Base-by-base conservation (phyloP, 2,113 vertebrate genomes). In the Verasper variegatus region DNA sequence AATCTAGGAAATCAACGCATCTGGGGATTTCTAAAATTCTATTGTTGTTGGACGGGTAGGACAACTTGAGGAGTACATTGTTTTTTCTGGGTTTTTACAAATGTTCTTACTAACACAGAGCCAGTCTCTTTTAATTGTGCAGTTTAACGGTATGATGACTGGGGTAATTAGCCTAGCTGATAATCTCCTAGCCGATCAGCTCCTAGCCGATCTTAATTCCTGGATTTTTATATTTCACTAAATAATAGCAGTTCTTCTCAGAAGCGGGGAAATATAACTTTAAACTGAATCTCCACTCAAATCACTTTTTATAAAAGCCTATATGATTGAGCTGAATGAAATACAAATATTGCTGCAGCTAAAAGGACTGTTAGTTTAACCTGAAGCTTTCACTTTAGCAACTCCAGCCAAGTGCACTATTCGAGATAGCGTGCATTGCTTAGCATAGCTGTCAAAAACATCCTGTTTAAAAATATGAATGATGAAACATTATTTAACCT, bases 81-180 rank as follows among this genome's bases (percentile, higher is more conserved):
- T 3, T 49, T 74, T 76, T 40, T 2, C 9, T 23, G 9, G 17
- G 15, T 37, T 76, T 71, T 76, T 55, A 66, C 8, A 20, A 0
- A 2, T 23, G 21, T 49, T 26, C 1, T 13, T 24, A 14, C 17
- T 27, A 35, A 20, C 11, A 62, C 51, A 49, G 15, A 62, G 37
- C 47, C 37, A 66, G 23, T 67, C 57, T 58, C 31, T 23, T 31
- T 3, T 47, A 5, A 45, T 4, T 5, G 24, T 74, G 47, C 55
- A 79, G 71, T 63, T 69, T 47, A 11, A 85, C 52, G 6, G 20
- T 65, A 26, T 45, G 17, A 55, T 54, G 4, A 21, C 3, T 26
- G 2, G 45, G n/a, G 54, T 47, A 11, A 69, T 58, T 68, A 80
- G 67, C 52, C 55, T 76, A 65, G 26, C 51, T 35, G 65, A 37